A percentile compares a stretch with the other conserved stretches of the same genome.
Conservation (phyloP, 2,113 vertebrate species). For the Salvelinus alpinus region DNA sequence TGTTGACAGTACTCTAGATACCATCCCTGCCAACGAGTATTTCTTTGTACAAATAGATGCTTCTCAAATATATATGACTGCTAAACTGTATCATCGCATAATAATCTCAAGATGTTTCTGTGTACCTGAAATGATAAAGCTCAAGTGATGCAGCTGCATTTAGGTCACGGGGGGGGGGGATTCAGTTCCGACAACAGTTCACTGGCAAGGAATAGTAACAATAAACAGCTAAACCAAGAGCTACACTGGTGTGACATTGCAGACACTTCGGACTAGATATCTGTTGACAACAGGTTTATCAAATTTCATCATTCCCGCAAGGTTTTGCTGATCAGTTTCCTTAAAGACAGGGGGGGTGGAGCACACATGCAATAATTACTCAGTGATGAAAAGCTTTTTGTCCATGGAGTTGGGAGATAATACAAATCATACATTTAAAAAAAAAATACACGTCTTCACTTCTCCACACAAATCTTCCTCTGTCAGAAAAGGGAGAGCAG, state of each 20-base stretch:
- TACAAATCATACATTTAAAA: slow-evolving; percentile 36
- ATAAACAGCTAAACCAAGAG: slow-evolving; percentile 32
- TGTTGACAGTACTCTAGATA: slow-evolving; percentile 30
- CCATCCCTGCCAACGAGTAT: slow-evolving; percentile 18
- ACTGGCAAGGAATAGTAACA: slow-evolving; percentile 37
- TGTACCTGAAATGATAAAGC: neutral
- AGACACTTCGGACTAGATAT: neutral
- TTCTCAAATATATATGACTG: slow-evolving; percentile 25
- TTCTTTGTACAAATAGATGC: slow-evolving; percentile 37
- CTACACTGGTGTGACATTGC: slow-evolving; percentile 33
- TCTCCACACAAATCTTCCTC: slow-evolving; percentile 28
- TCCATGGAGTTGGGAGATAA: slow-evolving; percentile 51
- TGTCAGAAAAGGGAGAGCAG: slow-evolving; percentile 7
- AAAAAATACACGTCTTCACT: slow-evolving; percentile 28
- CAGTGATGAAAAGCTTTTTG: slow-evolving; percentile 41
- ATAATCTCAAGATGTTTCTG: slow-evolving; percentile 20
- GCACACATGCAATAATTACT: slow-evolving; percentile 55
- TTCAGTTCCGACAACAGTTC: slow-evolving; percentile 17
- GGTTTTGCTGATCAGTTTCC: too few relatives aligned
- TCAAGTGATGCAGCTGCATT: slow-evolving; percentile 13
- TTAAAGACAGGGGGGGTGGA: neutral
- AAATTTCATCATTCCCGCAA: neutral
- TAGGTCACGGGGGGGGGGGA: slow-evolving; percentile 5
- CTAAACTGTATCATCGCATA: slow-evolving; percentile 1
- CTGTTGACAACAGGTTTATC: neutral